Evolutionary conservation across 2,113 vertebrate genomes (phyloP).

Genomic region (Dendrocopos noguchii): DNA sequence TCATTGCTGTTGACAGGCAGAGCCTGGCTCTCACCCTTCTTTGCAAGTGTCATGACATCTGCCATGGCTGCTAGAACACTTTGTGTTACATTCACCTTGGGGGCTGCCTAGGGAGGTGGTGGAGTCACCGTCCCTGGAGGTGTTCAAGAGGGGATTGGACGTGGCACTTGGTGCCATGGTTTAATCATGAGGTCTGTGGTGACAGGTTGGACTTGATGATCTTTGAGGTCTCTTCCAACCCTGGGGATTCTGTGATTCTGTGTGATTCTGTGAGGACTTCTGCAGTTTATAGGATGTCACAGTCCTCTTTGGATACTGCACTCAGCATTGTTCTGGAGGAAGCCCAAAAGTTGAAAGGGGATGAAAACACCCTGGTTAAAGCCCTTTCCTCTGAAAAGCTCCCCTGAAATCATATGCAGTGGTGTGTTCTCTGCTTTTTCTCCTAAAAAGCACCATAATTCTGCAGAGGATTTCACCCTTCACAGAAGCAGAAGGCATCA

Average conservation of each 20-base stretch:
- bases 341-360: neutral
- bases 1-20: neutral
- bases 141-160: too few relatives aligned
- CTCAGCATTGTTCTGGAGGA: neutral
- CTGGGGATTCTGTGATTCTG: too few relatives aligned
- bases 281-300: neutral
- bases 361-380: neutral
- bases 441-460: neutral
- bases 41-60: neutral
- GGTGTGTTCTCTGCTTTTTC: neutral
- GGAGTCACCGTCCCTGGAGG: too few relatives aligned
- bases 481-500: neutral
- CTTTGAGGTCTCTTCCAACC: too few relatives aligned
- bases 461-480: neutral
- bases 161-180: too few relatives aligned
- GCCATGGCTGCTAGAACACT: rapidly evolving
- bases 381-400: neutral
- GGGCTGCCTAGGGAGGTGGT: too few relatives aligned
- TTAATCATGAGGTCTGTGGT: too few relatives aligned
- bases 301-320: neutral
- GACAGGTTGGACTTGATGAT: too few relatives aligned
- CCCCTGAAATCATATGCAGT: neutral
- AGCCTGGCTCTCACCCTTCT: neutral
- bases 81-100: neutral
- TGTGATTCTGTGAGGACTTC: neutral